Base-by-base conservation (phyloP, 2,888 invertebrate species). In the Tricholauxania praeusta region DNA sequence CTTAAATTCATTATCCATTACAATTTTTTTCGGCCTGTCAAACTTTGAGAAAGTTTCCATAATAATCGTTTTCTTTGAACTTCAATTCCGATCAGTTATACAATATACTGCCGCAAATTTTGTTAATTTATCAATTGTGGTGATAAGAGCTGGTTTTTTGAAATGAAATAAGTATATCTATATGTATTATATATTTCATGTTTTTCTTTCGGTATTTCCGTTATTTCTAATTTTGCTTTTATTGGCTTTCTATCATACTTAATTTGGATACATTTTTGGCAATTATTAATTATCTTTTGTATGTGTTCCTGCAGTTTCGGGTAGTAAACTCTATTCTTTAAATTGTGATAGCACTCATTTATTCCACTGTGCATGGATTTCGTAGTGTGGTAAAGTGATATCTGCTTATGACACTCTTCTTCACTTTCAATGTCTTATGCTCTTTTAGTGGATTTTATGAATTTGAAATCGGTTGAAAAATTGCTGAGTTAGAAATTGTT, bases 191-290 rank as follows among this genome's bases (percentile, higher is more conserved):
- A n/a, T n/a, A 71, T 66, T 12, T 71, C 57, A 57, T 71, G 70
- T 71, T 71, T 73, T 19, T 32, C 51, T 17, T 15, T 64, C 48
- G 76, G 70, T n/a, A 74, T 74, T 63, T 74, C 72, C 12, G 76
- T 74, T 22, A 76, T 12, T 32, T 47, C 8, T 22, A 76, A 71
- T 72, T 64, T 70, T 1, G 65, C 65, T 53, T 74, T 74, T 12
- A 76, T 76, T 0, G 78, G 75, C 12, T 75, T 70, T 60, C 78
- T 49, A 28, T 75, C 71, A 48, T 75, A 74, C 53, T 76, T 73
- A 65, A 67, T 67, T 2, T 47, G 51, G 47, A n/a, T n/a, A n/a
- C 72, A 72, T 47, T 67, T 72, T 53, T 71, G 7, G 8, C 66
- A 74, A 19, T 71, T 74, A 64, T 75, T 77, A 62, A 77, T 77